Base-by-base conservation (phyloP, 2,888 invertebrate species). In the Encarsia formosa region DNA sequence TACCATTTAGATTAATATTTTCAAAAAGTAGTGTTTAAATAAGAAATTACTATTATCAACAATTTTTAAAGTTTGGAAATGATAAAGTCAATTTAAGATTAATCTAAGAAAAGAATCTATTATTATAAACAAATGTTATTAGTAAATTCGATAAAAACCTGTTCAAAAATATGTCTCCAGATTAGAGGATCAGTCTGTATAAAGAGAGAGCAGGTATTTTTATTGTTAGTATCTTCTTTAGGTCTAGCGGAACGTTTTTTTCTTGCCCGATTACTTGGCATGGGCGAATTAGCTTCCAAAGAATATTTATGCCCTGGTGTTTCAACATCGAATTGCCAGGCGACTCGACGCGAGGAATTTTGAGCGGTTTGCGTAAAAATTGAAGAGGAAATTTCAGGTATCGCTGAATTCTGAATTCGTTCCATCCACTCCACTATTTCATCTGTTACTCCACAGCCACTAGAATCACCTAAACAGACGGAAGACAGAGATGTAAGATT, bases 121-220 rank as follows among this genome's bases (percentile, higher is more conserved):
- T n/a, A n/a, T n/a, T n/a, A n/a, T n/a, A n/a, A n/a, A n/a, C n/a
- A n/a, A n/a, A n/a, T n/a, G n/a, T n/a, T n/a, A n/a, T n/a, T n/a
- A n/a, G n/a, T n/a, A n/a, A n/a, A n/a, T n/a, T n/a, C n/a, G n/a
- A n/a, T n/a, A n/a, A n/a, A n/a, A 75, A 91, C 91, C 79, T 90
- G 90, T 52, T 78, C 88, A 63, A 88, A 81, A 66, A 98, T 91
- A 73, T 96, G 93, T 69, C 88, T 84, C 94, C 97, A 99, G 73
- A 99, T 89, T 63, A 95, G 85, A 61, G 98, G 97, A 79, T 99
- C 99, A 19, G 99, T 97, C 78, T 98, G 96, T 75, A 99, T 92
- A 75, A 89, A 97, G 60, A 98, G 82, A 49, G 94, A 92, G 75
- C 97, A 98, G 52, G 95, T 91, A 75, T 91, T 91, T 64, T 84